Evolutionary conservation across 2,797 vertebrate genomes (phyloP).

Genomic region (Sebastolobus altivelis): DNA sequence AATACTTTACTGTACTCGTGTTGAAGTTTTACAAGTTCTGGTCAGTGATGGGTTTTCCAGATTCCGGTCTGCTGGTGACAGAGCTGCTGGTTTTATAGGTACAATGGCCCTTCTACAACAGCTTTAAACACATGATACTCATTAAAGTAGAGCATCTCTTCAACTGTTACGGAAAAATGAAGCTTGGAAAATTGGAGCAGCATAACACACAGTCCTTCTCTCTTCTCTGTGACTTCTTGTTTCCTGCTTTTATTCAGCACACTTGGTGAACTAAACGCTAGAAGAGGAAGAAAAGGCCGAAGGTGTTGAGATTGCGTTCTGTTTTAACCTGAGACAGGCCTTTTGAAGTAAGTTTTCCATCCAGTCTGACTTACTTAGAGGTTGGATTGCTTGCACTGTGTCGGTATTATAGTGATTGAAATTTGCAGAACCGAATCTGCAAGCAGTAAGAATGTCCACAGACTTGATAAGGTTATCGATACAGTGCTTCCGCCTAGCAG

Average conservation of each 20-base stretch:
- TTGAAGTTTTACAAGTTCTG: slow-evolving; percentile 61
- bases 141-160: slow-evolving; percentile 70
- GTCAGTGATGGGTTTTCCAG: slow-evolving; percentile 72
- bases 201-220: slow-evolving; percentile 17
- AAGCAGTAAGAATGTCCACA: slow-evolving; percentile 7
- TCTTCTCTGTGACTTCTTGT: slow-evolving; percentile 42
- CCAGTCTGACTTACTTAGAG: slow-evolving; percentile 12
- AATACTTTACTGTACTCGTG: slow-evolving; percentile 5
- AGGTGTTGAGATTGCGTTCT: slow-evolving; percentile 38
- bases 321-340: slow-evolving; percentile 38
- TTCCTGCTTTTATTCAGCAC: slow-evolving; percentile 57
- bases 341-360: slow-evolving; percentile 18
- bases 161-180: slow-evolving; percentile 49
- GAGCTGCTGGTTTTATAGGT: slow-evolving; percentile 51
- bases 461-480: slow-evolving; percentile 63
- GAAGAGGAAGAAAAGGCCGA: slow-evolving; percentile 42
- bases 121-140: slow-evolving; percentile 71
- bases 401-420: not conserved
- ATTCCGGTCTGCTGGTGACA: slow-evolving; percentile 59
- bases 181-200: slow-evolving; percentile 59
- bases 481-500: slow-evolving; percentile 17
- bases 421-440: slow-evolving; percentile 2
- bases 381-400: not conserved
- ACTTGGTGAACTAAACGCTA: slow-evolving; percentile 40
- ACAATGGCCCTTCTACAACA: slow-evolving; percentile 56